Percentiles rank a stretch among this genome's conserved stretches.
These are phyloP conservation scores for Acheta domesticus DNA, from an alignment of 2,888 invertebrate genomes.

Conservation along the genomic window DNA sequence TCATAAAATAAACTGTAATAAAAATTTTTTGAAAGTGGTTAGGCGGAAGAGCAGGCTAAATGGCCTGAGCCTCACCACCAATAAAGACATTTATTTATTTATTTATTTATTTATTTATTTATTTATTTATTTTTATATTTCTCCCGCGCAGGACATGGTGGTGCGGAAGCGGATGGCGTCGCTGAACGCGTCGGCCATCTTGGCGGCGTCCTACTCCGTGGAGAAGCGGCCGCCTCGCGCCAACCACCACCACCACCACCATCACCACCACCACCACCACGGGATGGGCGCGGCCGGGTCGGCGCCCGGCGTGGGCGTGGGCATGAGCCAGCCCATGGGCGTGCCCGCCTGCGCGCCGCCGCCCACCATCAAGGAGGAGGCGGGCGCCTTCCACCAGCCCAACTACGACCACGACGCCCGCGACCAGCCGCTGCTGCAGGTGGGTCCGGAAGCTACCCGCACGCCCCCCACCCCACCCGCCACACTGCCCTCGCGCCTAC, in stretches of 20 bases:
- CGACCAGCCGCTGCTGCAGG: not conserved
- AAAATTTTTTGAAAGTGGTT: too few species aligned
- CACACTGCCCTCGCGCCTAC: too few species aligned
- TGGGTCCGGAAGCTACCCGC: not conserved
- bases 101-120: too few species aligned
- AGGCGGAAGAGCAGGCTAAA: too few species aligned
- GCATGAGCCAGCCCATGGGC: too few species aligned
- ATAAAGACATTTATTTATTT: too few species aligned
- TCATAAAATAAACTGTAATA: too few species aligned
- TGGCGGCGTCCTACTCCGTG: constrained; percentile 77
- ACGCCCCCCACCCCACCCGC: too few species aligned
- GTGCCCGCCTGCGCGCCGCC: too few species aligned
- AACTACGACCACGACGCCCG: not conserved
- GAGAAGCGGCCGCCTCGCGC: constrained; percentile 54
- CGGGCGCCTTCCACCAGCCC: not conserved
- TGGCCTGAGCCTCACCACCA: too few species aligned
- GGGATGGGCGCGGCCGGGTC: not conserved
- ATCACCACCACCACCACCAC: not conserved
- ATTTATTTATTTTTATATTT: too few species aligned
- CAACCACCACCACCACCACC: not conserved
- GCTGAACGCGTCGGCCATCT: constrained; percentile 83
- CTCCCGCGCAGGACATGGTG: constrained; percentile 61
- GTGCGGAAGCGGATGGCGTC: constrained; percentile 89
- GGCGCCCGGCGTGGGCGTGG: not conserved
- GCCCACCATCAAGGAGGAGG: constrained; percentile 29